Evolutionary conservation across 2,113 vertebrate genomes (phyloP).

Genomic region (Brachypodius melanocephalos): DNA sequence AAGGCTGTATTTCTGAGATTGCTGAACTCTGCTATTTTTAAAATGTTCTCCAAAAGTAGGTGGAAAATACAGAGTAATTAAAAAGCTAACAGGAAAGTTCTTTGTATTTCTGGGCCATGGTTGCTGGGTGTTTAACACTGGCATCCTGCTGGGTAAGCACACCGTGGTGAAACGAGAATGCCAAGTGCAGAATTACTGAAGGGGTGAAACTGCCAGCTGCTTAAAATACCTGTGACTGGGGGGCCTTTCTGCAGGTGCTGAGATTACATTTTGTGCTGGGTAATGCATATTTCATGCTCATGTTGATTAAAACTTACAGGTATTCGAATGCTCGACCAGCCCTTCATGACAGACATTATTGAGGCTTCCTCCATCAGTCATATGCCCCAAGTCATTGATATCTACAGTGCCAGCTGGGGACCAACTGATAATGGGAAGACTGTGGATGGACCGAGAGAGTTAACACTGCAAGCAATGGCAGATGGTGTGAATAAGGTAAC

Average conservation of each 20-base stretch:
- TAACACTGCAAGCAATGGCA: conserved; percentile 97
- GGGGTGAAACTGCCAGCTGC: neutral
- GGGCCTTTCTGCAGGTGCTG: neutral
- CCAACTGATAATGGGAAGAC: conserved; percentile 98
- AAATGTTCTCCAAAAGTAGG: neutral
- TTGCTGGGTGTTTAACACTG: neutral
- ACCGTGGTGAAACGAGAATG: neutral
- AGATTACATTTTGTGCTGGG: neutral
- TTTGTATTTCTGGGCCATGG: neutral
- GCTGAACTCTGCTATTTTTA: neutral
- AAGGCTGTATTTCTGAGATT: neutral
- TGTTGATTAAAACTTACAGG: conserved; percentile 70
- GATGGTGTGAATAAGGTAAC: conserved; percentile 96
- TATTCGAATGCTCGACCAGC: conserved; percentile 97
- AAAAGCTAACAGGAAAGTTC: neutral
- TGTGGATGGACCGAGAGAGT: conserved; percentile 96
- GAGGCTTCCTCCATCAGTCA: conserved; percentile 99
- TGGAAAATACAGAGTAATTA: neutral
- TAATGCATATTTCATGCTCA: neutral
- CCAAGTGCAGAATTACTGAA: neutral
- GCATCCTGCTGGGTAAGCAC: neutral
- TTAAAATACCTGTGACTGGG: neutral
- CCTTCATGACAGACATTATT: conserved; percentile 98
- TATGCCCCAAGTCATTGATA: conserved; percentile 97
- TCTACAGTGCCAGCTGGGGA: conserved; percentile 99